Evolutionary conservation across 1,140 invertebrate genomes (phyloP).

Genomic region (Nasonia vitripennis): DNA sequence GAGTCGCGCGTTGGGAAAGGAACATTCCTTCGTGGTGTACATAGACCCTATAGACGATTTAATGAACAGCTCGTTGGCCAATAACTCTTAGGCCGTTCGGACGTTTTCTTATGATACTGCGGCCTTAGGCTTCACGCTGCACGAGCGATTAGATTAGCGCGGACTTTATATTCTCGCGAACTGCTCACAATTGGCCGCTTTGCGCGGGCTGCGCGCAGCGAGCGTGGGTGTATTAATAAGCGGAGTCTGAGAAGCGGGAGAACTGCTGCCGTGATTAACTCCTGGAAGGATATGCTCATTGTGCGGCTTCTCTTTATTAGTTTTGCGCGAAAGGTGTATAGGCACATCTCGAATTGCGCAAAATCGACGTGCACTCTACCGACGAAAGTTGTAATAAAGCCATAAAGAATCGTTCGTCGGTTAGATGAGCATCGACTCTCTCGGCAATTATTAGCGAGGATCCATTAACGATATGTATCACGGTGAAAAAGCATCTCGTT

Average conservation of each 20-base stretch:
- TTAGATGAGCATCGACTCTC: no score
- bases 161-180: background rate
- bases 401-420: no score
- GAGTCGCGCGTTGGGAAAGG: slow-evolving; percentile 30
- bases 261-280: no score
- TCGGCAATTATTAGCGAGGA: no score
- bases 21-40: background rate
- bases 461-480: no score
- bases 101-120: background rate
- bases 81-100: background rate
- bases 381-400: no score
- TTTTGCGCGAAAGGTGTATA: no score
- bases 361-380: no score
- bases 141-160: slow-evolving; percentile 26
- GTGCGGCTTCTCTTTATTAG: background rate
- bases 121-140: background rate
- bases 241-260: background rate
- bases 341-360: no score
- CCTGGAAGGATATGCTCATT: background rate
- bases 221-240: slow-evolving; percentile 11
- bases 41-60: background rate
- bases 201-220: background rate
- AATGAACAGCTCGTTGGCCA: slow-evolving; percentile 13
- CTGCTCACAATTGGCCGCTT: slow-evolving; percentile 12
- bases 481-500: no score